Base-by-base conservation (phyloP, 2,888 invertebrate genomes). In the Elysia crispata region DNA sequence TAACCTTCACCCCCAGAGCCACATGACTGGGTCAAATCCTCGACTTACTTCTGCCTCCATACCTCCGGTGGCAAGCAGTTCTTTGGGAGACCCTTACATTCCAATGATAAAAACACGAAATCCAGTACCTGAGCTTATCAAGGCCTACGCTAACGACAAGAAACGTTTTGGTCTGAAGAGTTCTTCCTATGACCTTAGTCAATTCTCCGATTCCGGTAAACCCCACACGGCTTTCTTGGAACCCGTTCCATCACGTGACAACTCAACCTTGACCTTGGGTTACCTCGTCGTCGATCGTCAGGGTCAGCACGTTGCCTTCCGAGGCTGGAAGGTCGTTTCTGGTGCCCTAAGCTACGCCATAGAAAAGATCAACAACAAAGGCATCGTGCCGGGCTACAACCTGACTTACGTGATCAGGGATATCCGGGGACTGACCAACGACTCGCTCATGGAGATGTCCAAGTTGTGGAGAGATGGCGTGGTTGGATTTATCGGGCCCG, bases 261-360 rank as follows among this genome's bases (percentile, higher is more conserved):
- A 57, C 33, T 49, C 60, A 8, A 75, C 76, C 11, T 66, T 82
- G 49, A 80, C 80, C 62, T 54, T 82, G 33, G 82, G 82, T 11
- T 81, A 81, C 57, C 79, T 82, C 0, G 79, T 81, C 15, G 80
- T 77, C 54, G 77, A 80, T 25, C 50, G 76, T n/a, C 50, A 75
- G 15, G 69, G 64, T 8, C n/a, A 62, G 15, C 25, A 49, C 67
- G 70, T 49, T 25, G 28, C 76, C 41, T 50, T 20, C n/a, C 30
- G 67, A 33, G 75, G 31, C 60, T 82, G 76, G 76, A 93, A 93
- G 79, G 94, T 94, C 76, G 95, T 95, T 86, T 95, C 95, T 89
- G 97, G 97, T 33, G 97, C 97, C 57, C 95, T 98, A 85, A 95
- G 96, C 0, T 94, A 97, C 89, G 97, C 97, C 28, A 94, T 97